Percentiles rank a stretch among this genome's conserved stretches.
phyloP scores from a whole-genome alignment of 2,113 vertebrate species.

The Dipodomys ordii region DNA sequence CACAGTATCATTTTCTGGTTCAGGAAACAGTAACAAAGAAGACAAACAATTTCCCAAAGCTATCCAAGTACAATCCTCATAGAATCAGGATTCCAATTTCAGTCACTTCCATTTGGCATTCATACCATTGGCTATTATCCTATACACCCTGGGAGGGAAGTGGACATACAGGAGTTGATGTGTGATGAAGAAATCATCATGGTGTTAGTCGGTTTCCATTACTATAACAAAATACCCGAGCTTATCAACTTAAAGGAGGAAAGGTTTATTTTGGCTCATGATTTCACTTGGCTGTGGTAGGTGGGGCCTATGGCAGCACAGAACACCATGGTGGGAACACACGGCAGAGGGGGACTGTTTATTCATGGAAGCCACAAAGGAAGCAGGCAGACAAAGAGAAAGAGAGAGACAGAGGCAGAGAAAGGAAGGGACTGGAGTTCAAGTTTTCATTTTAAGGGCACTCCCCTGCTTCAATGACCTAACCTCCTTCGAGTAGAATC shows the following conservation, averaged over 20 bases:
- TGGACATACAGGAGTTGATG: rapidly evolving
- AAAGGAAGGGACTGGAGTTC: too few species aligned
- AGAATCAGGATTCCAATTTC: neutral
- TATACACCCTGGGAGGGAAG: neutral
- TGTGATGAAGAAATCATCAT: neutral
- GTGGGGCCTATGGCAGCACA: neutral
- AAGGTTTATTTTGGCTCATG: neutral
- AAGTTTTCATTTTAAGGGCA: neutral
- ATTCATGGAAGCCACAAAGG: too few species aligned
- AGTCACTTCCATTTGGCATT: neutral
- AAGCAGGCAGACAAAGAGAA: neutral
- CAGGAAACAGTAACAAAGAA: neutral
- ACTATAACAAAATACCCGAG: neutral
- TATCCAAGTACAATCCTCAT: neutral
- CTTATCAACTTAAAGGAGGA: neutral
- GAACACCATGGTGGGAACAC: too few species aligned
- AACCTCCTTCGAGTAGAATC: neutral
- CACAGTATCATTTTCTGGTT: neutral
- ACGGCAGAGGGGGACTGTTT: neutral
- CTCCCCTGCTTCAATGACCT: too few species aligned
- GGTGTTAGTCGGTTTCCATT: neutral
- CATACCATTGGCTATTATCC: neutral
- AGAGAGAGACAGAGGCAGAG: neutral
- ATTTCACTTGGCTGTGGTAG: neutral
- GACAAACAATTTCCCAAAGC: neutral